Conservation (phyloP, 2,888 invertebrate genomes). For the Torymus aiolomorphi region DNA sequence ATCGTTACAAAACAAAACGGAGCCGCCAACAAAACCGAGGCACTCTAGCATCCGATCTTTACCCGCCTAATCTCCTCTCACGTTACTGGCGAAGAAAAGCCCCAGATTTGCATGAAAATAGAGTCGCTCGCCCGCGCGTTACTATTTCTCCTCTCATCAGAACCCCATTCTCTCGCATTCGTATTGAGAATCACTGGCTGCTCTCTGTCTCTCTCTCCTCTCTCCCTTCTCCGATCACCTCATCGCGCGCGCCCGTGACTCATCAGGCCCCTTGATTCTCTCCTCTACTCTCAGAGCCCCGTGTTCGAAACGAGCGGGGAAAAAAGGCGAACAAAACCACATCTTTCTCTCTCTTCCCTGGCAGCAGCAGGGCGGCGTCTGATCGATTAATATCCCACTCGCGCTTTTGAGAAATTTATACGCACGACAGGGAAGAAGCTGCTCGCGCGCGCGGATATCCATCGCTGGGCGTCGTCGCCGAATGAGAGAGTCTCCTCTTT, state of each 20-base stretch:
- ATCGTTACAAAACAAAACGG: too few species aligned
- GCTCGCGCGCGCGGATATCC: slow-evolving; percentile 31
- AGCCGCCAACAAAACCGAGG: too few species aligned
- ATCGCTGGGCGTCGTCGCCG: neutral
- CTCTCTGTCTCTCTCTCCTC: too few species aligned
- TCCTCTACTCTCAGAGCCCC: slow-evolving; percentile 61
- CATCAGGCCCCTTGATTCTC: slow-evolving; percentile 75
- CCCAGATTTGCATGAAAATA: slow-evolving; percentile 47
- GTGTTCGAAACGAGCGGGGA: slow-evolving; percentile 45
- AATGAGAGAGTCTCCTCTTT: too few species aligned
- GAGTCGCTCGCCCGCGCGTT: neutral
- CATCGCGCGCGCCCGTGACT: slow-evolving; percentile 74
- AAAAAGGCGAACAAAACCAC: slow-evolving; percentile 66
- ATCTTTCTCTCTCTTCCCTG: neutral
- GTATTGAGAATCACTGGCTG: slow-evolving; percentile 70
- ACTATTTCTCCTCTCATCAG: slow-evolving; percentile 19
- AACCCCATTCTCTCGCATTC: slow-evolving; percentile 10
- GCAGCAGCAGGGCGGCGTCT: slow-evolving; percentile 60
- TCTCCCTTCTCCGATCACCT: slow-evolving; percentile 69
- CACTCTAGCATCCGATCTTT: too few species aligned
- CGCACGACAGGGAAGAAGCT: slow-evolving; percentile 60
- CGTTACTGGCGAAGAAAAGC: slow-evolving; percentile 7
- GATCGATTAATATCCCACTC: slow-evolving; percentile 74
- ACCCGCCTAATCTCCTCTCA: neutral
- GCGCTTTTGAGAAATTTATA: slow-evolving; percentile 70